phyloP scores from a whole-genome alignment of 1,140 invertebrate species.

The Eubasilissa regina region DNA sequence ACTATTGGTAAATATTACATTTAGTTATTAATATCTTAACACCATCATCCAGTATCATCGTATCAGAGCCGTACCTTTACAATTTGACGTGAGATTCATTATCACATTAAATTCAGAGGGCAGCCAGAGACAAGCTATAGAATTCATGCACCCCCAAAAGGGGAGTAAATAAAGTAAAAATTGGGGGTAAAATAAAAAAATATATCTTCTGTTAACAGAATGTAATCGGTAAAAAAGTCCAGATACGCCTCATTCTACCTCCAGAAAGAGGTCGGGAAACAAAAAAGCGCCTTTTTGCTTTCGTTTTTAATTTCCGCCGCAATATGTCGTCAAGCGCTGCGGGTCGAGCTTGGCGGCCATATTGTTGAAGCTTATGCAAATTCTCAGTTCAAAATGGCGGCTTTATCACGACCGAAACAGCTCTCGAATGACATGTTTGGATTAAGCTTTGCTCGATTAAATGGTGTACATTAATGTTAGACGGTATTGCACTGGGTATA shows the following conservation, averaged over 20 bases:
- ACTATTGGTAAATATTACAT: too few species aligned
- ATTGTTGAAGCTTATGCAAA: conserved; percentile 15
- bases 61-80: too few species aligned
- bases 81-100: too few species aligned
- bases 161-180: too few species aligned
- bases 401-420: conserved; percentile 8
- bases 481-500: not conserved
- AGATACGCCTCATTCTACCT: not conserved
- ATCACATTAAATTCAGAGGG: too few species aligned
- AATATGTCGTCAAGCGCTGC: not conserved
- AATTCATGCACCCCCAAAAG: too few species aligned
- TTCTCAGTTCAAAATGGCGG: conserved; percentile 2
- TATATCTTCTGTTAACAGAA: too few species aligned
- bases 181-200: too few species aligned
- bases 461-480: not conserved
- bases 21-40: too few species aligned
- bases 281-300: not conserved
- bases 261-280: not conserved
- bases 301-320: conserved; percentile 10
- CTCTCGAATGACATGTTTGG: not conserved
- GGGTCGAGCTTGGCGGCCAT: not conserved
- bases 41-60: too few species aligned
- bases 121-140: too few species aligned
- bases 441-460: conserved; percentile 10
- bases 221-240: too few species aligned